phyloP scores from a whole-genome alignment of 2,888 invertebrate genomes.

The Polydrusus cervinus region DNA sequence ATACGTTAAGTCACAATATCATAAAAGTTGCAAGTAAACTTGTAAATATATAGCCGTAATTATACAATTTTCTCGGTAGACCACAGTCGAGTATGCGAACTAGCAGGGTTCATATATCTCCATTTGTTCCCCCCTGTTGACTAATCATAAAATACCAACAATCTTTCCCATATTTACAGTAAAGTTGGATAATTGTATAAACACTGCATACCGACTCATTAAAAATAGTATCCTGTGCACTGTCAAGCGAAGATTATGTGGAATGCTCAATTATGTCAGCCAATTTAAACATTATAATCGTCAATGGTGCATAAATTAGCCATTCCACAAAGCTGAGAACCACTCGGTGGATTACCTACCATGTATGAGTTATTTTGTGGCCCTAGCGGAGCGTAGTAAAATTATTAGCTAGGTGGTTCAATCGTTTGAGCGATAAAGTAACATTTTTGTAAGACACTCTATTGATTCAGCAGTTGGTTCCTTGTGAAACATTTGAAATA shows the following conservation, averaged over 20 bases:
- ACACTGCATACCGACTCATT: conserved; percentile 19
- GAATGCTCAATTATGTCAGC: conserved; percentile 33
- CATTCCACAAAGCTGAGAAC: conserved; percentile 16
- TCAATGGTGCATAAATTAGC: conserved; percentile 28
- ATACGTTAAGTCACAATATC: too few relatives aligned
- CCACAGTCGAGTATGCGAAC: conserved; percentile 1
- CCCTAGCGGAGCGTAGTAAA: conserved; percentile 6
- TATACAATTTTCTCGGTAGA: conserved; percentile 3
- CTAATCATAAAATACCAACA: conserved; percentile 26
- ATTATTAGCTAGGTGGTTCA: not conserved
- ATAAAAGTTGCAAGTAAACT: too few relatives aligned
- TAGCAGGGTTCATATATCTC: conserved; percentile 6
- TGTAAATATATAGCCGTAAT: conserved; percentile 6
- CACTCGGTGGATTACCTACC: not conserved
- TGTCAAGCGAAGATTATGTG: conserved; percentile 4
- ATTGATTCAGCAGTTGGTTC: too few relatives aligned
- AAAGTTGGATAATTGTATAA: conserved; percentile 18
- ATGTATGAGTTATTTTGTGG: not conserved
- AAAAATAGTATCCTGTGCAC: conserved; percentile 18
- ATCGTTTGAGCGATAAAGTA: too few relatives aligned
- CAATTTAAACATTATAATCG: conserved; percentile 29
- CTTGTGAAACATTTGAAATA: too few relatives aligned
- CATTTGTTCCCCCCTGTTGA: conserved; percentile 8
- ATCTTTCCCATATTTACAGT: conserved; percentile 22
- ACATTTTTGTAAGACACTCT: not conserved